These are phyloP conservation scores for Acrossocheilus fasciatus DNA, from an alignment of 2,797 vertebrate genomes.

Conservation along the genomic window DNA sequence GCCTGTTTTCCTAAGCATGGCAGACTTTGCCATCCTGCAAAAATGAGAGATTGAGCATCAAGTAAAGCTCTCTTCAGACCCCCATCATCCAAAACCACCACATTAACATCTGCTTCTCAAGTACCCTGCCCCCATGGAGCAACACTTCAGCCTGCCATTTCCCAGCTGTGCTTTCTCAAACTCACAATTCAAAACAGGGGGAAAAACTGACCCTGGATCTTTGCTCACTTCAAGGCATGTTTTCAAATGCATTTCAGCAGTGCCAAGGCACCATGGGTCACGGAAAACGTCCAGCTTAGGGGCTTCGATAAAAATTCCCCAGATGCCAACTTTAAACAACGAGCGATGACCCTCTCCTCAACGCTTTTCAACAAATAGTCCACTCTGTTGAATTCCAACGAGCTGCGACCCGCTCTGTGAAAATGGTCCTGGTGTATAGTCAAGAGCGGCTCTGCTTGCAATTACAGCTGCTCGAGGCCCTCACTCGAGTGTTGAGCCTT, in stretches of 20 bases:
- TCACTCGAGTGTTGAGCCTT: slow-evolving; percentile 31
- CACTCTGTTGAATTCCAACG: slow-evolving; percentile 24
- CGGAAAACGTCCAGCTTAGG: slow-evolving; percentile 34
- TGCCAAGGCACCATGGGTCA: slow-evolving; percentile 48
- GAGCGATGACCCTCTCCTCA: slow-evolving; percentile 30
- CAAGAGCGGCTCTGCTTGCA: slow-evolving; percentile 36
- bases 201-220: slow-evolving; percentile 31
- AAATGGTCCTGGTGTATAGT: slow-evolving; percentile 12
- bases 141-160: slow-evolving; percentile 40
- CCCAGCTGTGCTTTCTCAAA: slow-evolving; percentile 56
- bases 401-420: slow-evolving; percentile 31
- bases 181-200: slow-evolving; percentile 11
- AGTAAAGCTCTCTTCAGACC: not conserved
- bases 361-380: slow-evolving; percentile 44
- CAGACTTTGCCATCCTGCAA: not conserved
- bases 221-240: slow-evolving; percentile 40
- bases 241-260: slow-evolving; percentile 50
- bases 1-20: not conserved
- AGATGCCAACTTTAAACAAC: slow-evolving; percentile 41
- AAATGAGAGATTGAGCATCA: not conserved
- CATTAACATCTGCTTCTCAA: slow-evolving; percentile 39
- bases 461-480: slow-evolving; percentile 43
- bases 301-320: slow-evolving; percentile 35
- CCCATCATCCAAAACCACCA: slow-evolving; percentile 6
- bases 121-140: slow-evolving; percentile 22